Evolutionary conservation across 2,797 vertebrate genomes (phyloP).

Genomic region (Acipenser oxyrinchus): DNA sequence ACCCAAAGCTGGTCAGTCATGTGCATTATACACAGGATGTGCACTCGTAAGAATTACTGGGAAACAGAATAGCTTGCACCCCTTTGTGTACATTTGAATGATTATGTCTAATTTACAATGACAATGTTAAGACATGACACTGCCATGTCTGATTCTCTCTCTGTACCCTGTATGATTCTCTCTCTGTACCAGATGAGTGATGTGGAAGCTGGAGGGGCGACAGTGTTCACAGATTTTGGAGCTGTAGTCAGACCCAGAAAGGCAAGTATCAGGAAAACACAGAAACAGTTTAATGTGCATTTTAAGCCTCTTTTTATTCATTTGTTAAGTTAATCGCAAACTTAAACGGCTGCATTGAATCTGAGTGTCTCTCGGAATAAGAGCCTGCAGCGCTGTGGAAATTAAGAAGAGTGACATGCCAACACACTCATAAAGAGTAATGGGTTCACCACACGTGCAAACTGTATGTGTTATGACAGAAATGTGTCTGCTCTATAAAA

Average conservation of each 20-base stretch:
- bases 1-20: no score
- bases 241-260: slow-evolving; percentile 85
- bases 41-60: no score
- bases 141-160: no score
- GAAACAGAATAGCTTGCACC: no score
- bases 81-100: no score
- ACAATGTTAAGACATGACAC: no score
- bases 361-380: no score
- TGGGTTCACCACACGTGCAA: neutral
- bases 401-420: neutral
- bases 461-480: neutral
- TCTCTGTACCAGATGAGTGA: slow-evolving; percentile 78
- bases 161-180: neutral
- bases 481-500: neutral
- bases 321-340: neutral
- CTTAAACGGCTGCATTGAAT: neutral
- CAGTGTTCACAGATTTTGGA: slow-evolving; percentile 92
- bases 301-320: neutral
- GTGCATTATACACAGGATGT: no score
- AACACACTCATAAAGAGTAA: neutral
- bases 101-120: no score
- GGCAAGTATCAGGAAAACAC: slow-evolving; percentile 48
- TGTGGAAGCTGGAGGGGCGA: slow-evolving; percentile 90
- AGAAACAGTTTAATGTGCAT: neutral
- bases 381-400: neutral